phyloP scores from a whole-genome alignment of 2,888 invertebrate genomes.

The Melieria picta region DNA sequence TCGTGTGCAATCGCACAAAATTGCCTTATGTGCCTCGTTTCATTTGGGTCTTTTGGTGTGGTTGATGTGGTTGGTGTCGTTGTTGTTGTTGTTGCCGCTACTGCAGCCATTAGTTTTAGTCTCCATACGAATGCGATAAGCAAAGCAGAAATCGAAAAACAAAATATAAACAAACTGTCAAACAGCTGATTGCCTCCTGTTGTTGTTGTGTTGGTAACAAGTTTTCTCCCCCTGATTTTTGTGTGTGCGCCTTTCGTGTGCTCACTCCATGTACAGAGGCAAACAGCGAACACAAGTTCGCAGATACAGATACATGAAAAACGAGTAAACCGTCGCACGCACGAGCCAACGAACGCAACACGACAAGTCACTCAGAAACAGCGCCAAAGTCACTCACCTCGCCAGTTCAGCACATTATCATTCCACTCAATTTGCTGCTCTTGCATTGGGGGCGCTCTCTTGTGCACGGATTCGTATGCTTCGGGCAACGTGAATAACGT shows the following conservation, averaged over 20 bases:
- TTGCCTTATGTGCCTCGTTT: constrained; percentile 1
- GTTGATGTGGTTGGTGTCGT: not conserved
- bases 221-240: too few species aligned
- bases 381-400: not conserved
- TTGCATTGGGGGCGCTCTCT: not conserved
- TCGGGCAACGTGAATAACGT: too few species aligned
- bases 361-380: too few species aligned
- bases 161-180: constrained; percentile 59
- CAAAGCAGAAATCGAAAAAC: constrained; percentile 52
- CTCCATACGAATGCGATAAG: constrained; percentile 37
- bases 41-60: not conserved
- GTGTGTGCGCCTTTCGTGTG: too few species aligned
- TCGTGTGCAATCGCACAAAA: too few species aligned
- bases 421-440: not conserved
- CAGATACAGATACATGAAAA: not conserved
- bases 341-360: too few species aligned
- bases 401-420: not conserved
- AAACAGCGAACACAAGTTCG: not conserved
- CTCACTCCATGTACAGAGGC: not conserved
- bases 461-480: too few species aligned
- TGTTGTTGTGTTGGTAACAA: not conserved
- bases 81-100: not conserved
- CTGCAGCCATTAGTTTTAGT: not conserved
- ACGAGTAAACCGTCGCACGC: not conserved
- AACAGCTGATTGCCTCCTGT: constrained; percentile 54